A percentile compares a stretch with the other conserved stretches of the same genome.
These are phyloP conservation scores for Apoderus coryli DNA, from an alignment of 2,888 invertebrate genomes.

Conservation along the genomic window DNA sequence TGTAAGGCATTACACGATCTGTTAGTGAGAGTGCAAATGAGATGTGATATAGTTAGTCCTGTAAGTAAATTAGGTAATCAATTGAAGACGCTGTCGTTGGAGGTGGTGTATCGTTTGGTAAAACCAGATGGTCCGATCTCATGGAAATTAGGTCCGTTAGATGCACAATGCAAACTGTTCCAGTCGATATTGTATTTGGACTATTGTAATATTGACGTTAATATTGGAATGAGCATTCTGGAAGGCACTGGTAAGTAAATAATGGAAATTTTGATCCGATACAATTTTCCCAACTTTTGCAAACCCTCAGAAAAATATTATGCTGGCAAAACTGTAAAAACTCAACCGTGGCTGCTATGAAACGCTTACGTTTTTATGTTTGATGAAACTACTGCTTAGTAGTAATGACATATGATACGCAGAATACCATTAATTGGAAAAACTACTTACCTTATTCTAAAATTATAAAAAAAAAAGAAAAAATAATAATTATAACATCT, in stretches of 20 bases:
- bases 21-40: slow-evolving; percentile 50
- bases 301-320: not conserved
- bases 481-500: too few relatives aligned
- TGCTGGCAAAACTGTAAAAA: too few relatives aligned
- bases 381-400: too few relatives aligned
- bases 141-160: slow-evolving; percentile 51
- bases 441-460: too few relatives aligned
- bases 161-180: slow-evolving; percentile 60
- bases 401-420: too few relatives aligned
- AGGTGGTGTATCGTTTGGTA: slow-evolving; percentile 56
- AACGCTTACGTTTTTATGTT: too few relatives aligned
- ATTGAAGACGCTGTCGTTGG: slow-evolving; percentile 50
- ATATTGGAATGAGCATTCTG: slow-evolving; percentile 56
- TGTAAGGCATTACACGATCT: slow-evolving; percentile 60
- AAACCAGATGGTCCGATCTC: slow-evolving; percentile 48
- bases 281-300: not conserved
- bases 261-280: too few relatives aligned
- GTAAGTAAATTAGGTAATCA: slow-evolving; percentile 38
- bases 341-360: too few relatives aligned
- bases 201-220: slow-evolving; percentile 53
- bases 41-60: slow-evolving; percentile 44
- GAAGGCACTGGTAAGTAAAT: slow-evolving; percentile 48
- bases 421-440: too few relatives aligned
- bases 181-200: slow-evolving; percentile 49
- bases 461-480: too few relatives aligned